phyloP scores from a whole-genome alignment of 1,140 invertebrate species.

The Cydia fagiglandana region DNA sequence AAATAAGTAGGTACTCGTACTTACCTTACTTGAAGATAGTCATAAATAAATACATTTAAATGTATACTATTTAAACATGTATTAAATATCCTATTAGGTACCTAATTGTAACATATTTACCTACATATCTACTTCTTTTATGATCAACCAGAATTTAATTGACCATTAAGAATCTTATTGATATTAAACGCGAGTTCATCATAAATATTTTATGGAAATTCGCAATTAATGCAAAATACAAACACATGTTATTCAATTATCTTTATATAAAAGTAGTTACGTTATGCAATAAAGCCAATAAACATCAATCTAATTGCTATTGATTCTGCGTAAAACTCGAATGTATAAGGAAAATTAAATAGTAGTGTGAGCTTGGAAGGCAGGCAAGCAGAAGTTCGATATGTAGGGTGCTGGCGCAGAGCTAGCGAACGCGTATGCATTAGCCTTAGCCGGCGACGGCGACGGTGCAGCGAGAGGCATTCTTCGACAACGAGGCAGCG shows the following conservation, averaged over 20 bases:
- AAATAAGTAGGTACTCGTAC: too few relatives aligned
- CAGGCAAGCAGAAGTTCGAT: constrained; percentile 10
- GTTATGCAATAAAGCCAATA: neutral
- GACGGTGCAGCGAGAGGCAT: constrained; percentile 44
- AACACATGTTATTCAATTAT: constrained; percentile 7
- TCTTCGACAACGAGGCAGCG: constrained; percentile 54
- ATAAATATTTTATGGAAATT: constrained; percentile 16
- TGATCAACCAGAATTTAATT: neutral
- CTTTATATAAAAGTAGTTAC: neutral
- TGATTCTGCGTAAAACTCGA: neutral
- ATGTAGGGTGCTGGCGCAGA: neutral
- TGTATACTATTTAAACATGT: too few relatives aligned
- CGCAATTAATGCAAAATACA: constrained; percentile 14
- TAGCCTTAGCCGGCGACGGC: neutral
- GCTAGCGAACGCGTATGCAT: constrained; percentile 2
- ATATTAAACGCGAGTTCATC: neutral
- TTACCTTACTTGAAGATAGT: too few relatives aligned
- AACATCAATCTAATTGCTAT: neutral
- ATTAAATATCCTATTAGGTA: too few relatives aligned
- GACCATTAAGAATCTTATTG: neutral
- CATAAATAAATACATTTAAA: too few relatives aligned
- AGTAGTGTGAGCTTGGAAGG: neutral
- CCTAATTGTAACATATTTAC: neutral
- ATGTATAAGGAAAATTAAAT: neutral
- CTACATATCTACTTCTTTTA: neutral